Conservation (phyloP, 2,888 invertebrate genomes). For the Diogma glabrata region DNA sequence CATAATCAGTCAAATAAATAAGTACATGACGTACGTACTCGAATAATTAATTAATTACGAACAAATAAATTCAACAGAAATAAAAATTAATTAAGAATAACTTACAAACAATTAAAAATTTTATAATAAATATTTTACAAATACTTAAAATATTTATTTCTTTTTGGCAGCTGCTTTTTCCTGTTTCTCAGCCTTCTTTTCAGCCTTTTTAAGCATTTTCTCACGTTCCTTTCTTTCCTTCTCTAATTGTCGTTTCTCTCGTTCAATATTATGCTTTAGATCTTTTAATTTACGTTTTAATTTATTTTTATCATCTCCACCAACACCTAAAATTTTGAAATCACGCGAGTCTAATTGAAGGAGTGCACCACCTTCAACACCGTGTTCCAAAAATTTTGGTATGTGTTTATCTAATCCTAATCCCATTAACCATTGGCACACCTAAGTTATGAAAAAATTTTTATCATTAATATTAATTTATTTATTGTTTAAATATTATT, state of each 20-base stretch:
- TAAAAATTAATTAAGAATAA: too few relatives aligned
- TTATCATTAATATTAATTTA: conserved; percentile 7
- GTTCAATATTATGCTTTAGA: conserved; percentile 59
- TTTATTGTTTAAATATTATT: background rate
- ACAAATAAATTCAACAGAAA: too few relatives aligned
- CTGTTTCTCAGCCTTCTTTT: conserved; percentile 56
- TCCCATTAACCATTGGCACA: conserved; percentile 80
- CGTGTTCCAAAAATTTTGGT: conserved; percentile 75
- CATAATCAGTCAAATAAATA: too few relatives aligned
- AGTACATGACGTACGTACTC: too few relatives aligned
- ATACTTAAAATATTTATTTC: conserved; percentile 9
- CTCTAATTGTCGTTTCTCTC: conserved; percentile 63
- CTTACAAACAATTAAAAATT: too few relatives aligned
- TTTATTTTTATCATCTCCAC: conserved; percentile 67
- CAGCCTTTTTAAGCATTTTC: conserved; percentile 75
- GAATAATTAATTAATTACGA: too few relatives aligned
- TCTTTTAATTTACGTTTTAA: conserved; percentile 80
- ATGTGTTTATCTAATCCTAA: conserved; percentile 80
- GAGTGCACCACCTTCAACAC: conserved; percentile 75
- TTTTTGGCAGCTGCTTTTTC: conserved; percentile 9
- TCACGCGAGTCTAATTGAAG: conserved; percentile 82
- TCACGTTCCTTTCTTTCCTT: conserved; percentile 75
- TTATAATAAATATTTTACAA: too few relatives aligned
- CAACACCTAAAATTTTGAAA: conserved; percentile 75
- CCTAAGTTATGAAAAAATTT: conserved; percentile 40